phyloP scores from a whole-genome alignment of 2,888 invertebrate genomes.

The Gymnocheta viridis region DNA sequence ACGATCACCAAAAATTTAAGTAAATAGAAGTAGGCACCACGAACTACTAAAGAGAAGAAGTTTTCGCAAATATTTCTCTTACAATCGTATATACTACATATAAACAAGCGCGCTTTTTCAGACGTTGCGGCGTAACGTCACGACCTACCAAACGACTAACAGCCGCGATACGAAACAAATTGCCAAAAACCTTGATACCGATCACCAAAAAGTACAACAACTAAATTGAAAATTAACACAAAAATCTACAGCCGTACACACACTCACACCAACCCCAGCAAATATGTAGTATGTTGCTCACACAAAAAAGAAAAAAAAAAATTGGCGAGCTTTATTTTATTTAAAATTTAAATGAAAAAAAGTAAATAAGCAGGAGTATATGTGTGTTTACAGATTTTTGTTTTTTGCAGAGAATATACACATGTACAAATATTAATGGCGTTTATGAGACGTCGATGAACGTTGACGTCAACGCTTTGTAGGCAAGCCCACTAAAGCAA shows the following conservation, averaged over 20 bases:
- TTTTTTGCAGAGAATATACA: slow-evolving; percentile 59
- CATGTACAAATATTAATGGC: slow-evolving; percentile 46
- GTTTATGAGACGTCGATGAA: slow-evolving; percentile 56
- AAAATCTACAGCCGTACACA: slow-evolving; percentile 35
- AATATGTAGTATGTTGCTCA: slow-evolving; percentile 42
- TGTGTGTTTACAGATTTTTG: slow-evolving; percentile 7
- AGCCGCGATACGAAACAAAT: slow-evolving; percentile 77
- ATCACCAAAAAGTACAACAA: slow-evolving; percentile 74
- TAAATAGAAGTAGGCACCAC: slow-evolving; percentile 75
- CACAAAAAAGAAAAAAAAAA: slow-evolving; percentile 7
- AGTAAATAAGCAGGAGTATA: slow-evolving; percentile 14
- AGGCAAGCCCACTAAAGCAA: slow-evolving; percentile 47
- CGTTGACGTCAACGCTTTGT: slow-evolving; percentile 54
- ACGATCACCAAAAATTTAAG: slow-evolving; percentile 75
- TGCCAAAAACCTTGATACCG: slow-evolving; percentile 81
- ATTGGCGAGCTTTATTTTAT: slow-evolving; percentile 60
- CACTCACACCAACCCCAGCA: slow-evolving; percentile 13
- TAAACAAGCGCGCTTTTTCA: slow-evolving; percentile 42
- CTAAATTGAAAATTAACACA: slow-evolving; percentile 49
- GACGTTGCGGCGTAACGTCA: slow-evolving; percentile 68
- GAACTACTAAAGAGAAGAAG: slow-evolving; percentile 53
- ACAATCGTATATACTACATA: not conserved
- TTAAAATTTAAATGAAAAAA: slow-evolving; percentile 13
- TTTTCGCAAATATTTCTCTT: slow-evolving; percentile 24
- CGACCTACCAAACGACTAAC: slow-evolving; percentile 80